Percentiles rank a stretch among this genome's conserved stretches.
Evolutionary conservation across 2,888 invertebrate genomes (phyloP).

Genomic region (Drosophila testacea): DNA sequence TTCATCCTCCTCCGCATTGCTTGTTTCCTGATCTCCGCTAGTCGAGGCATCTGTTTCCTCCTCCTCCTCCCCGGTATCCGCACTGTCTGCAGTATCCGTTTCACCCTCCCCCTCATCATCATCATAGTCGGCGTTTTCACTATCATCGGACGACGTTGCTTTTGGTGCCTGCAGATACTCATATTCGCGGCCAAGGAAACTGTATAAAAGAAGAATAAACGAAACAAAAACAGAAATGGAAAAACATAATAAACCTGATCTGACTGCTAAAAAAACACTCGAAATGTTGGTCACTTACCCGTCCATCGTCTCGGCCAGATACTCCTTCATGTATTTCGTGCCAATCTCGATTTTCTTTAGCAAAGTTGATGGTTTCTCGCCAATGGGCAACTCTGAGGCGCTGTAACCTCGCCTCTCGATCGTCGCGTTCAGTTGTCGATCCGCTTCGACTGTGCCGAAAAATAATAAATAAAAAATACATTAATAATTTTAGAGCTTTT

Average conservation of each 20-base stretch:
- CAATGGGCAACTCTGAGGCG: slow-evolving; percentile 75
- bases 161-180: slow-evolving; percentile 71
- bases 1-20: slow-evolving; percentile 51
- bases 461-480: not conserved
- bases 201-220: slow-evolving; percentile 34
- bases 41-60: slow-evolving; percentile 51
- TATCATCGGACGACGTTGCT: slow-evolving; percentile 82
- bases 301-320: slow-evolving; percentile 83
- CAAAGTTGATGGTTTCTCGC: slow-evolving; percentile 84
- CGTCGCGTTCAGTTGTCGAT: slow-evolving; percentile 82
- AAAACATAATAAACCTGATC: slow-evolving; percentile 40
- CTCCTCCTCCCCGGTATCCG: slow-evolving; percentile 83
- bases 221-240: slow-evolving; percentile 14
- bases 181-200: slow-evolving; percentile 83
- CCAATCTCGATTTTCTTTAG: slow-evolving; percentile 85
- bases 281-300: slow-evolving; percentile 76
- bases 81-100: slow-evolving; percentile 18
- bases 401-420: slow-evolving; percentile 83
- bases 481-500: slow-evolving; percentile 3
- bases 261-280: slow-evolving; percentile 11
- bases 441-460: slow-evolving; percentile 82
- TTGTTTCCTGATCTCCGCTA: slow-evolving; percentile 41
- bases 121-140: slow-evolving; percentile 86
- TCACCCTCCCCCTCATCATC: slow-evolving; percentile 71
- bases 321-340: slow-evolving; percentile 83